Evolutionary conservation across 2,888 invertebrate species (phyloP), one percentile per base, ranked within the genome.

Genomic region (Carcina quercana): DNA sequence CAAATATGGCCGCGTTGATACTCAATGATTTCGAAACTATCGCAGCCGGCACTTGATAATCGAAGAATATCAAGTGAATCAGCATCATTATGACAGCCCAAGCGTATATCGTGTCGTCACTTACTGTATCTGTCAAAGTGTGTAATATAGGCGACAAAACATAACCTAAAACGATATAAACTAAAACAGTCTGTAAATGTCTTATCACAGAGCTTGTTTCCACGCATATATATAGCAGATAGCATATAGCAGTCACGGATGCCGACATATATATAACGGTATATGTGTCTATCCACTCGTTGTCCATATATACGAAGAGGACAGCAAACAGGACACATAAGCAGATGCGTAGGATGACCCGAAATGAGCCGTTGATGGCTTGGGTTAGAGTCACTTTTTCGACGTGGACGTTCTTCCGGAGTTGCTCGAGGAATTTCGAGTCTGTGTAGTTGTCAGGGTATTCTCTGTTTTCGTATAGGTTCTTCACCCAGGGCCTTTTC

Each of bases 61-160:
- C 96, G 59, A 94, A 95, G 61, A 97, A 97, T 48, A 95, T 87
- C 38, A 98, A 83, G 83, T 98, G 97, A 1, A 94, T 73, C 0
- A 94, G 58, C 83, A 98, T 89, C 89, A 97, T 94, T 8, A 94
- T 85, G 12, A 93, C 90, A 0, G 97, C 90, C 88, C 93, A 95
- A 1, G 96, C 95, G 59, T 96, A 97, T 58, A 99, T 97, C 0
- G 98, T 97, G 61, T 99, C 98, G 0, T 98, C 98, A 59, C 97
- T 97, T 2, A 99, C 94, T 0, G 97, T 96, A 62, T 96, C 95
- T 0, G 99, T 98, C 29, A 99, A 83, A 0, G 97, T 98, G 65
- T 97, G 95, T 17, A 97, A 73, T 11, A 98, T 88, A 0, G 98
- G 98, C 0, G 97, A 96, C 37, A 97, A 85, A 32, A 96, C 86